Evolutionary conservation across 1,140 invertebrate genomes (phyloP), one percentile per base, ranked within the genome.

Genomic region (Drusus annulatus): DNA sequence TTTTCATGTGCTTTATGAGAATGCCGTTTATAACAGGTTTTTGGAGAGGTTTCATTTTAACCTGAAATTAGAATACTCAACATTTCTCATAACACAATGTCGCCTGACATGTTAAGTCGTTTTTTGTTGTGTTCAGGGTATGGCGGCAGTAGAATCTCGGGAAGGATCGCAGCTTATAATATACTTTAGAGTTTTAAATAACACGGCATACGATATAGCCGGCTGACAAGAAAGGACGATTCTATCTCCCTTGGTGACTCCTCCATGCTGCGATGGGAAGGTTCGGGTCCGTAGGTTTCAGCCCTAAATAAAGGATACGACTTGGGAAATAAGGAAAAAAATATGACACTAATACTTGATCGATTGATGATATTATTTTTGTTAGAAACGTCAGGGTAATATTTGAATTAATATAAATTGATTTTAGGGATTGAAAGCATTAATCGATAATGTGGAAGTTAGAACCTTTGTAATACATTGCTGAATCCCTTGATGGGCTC

Each of bases 131-230:
- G 28, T 19, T 56, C 19, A 10, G 8, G 69, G 17, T 16, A 19
- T 69, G 36, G 65, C 36, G 28, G 21, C 25, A 65, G 28, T 50
- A 50, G 50, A 50, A 15, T 52, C 76, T 63, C 56, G 23, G 13
- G 36, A 45, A 25, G 74, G 65, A 58, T 45, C 69, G 28, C 76
- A 69, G 58, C 51, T 81, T 81, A 81, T 81, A 78, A 78, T 81
- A 78, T 81, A 81, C 78, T 78, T 81, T 74, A 74, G 63, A 71
- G 58, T 25, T 77, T 63, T 80, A 76, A 28, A 77, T 81, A 69
- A 65, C 63, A 69, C 80, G 76, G 80, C 65, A 73, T 77, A 52
- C 68, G 75, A 81, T 76, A 76, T 71, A 45, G 68, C 51, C 45
- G 62, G 25, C 75, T 45, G 69, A 74, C 76, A 71, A 81, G 73